Evolutionary conservation across 2,797 vertebrate genomes (phyloP).

Genomic region (Melanogrammus aeglefinus): DNA sequence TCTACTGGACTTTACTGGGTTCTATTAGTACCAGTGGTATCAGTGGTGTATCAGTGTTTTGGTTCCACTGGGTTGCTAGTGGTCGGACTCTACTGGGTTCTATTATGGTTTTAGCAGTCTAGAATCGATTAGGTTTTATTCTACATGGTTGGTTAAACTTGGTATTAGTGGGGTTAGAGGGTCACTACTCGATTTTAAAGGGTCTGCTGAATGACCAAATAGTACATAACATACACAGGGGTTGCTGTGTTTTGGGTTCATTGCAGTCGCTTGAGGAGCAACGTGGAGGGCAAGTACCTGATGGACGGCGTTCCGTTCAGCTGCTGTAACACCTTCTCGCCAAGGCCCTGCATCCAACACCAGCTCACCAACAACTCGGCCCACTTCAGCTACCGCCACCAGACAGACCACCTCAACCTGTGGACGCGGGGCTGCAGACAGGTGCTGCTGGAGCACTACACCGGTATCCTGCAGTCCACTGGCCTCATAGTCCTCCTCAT

Average conservation of each 20-base stretch:
- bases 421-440: constrained; percentile 81
- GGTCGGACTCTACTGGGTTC: neutral
- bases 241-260: neutral
- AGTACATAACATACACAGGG: neutral
- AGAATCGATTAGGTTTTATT: neutral
- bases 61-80: no score
- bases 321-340: constrained; percentile 84
- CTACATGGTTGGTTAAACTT: neutral
- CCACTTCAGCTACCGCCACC: constrained; percentile 76
- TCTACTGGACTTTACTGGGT: neutral
- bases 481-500: constrained; percentile 78
- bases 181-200: neutral
- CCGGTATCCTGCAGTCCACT: constrained; percentile 76
- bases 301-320: constrained; percentile 85
- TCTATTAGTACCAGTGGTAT: neutral
- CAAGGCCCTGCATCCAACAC: constrained; percentile 85
- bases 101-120: neutral
- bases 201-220: neutral
- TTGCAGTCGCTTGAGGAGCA: constrained; percentile 79
- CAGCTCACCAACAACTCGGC: constrained; percentile 77
- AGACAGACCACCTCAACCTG: constrained; percentile 79
- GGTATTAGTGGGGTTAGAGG: neutral
- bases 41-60: no score
- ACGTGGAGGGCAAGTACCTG: constrained; percentile 80
- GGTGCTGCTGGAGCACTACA: constrained; percentile 83